phyloP scores from a whole-genome alignment of 2,888 invertebrate species.

The Seira sanloemensis region DNA sequence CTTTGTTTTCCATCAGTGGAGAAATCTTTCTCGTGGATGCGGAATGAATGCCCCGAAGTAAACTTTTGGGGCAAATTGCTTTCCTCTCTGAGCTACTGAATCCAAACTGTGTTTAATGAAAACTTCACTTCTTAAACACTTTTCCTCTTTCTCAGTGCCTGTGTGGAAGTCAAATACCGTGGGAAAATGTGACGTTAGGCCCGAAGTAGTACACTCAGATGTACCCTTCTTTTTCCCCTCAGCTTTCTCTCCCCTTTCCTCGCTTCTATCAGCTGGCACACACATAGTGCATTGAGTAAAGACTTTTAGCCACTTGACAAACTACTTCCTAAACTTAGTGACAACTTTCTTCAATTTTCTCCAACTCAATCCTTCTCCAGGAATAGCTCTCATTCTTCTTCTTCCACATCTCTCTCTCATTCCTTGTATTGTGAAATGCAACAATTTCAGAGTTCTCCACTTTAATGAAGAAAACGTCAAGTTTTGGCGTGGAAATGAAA shows the following conservation, averaged over 20 bases:
- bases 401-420: conserved; percentile 19
- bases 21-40: no score
- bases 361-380: conserved; percentile 36
- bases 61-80: neutral
- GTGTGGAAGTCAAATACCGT: neutral
- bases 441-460: neutral
- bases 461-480: conserved; percentile 42
- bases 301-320: conserved; percentile 45
- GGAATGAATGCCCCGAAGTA: no score
- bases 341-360: conserved; percentile 54
- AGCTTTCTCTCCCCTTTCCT: neutral
- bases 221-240: neutral
- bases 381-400: conserved; percentile 31
- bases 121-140: conserved; percentile 9
- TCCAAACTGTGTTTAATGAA: neutral
- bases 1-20: neutral
- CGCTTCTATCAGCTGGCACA: conserved; percentile 12
- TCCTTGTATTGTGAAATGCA: conserved; percentile 23
- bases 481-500: conserved; percentile 20
- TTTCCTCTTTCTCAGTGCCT: neutral
- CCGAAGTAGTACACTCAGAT: neutral
- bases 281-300: conserved; percentile 29
- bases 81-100: neutral
- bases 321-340: conserved; percentile 37
- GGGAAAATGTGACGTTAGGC: neutral